Conservation (phyloP, 1,140 invertebrate species). For the Choristoneura fumiferana region DNA sequence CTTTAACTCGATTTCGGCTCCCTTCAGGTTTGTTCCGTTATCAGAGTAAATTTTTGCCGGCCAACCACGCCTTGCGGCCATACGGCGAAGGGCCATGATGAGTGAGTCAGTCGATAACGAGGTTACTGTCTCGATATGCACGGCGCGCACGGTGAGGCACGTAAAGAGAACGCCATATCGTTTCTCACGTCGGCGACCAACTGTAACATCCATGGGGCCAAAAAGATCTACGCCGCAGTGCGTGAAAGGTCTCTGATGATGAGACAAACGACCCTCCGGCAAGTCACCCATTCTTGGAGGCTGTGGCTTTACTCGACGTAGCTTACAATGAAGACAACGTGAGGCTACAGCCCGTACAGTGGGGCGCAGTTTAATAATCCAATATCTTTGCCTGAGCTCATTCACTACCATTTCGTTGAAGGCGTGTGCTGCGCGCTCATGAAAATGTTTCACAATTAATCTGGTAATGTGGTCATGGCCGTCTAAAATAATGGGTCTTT, state of each 20-base stretch:
- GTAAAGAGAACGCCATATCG: slow-evolving; percentile 57
- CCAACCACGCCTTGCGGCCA: slow-evolving; percentile 1
- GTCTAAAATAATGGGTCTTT: slow-evolving; percentile 16
- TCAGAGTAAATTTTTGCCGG: slow-evolving; percentile 36
- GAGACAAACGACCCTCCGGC: slow-evolving; percentile 25
- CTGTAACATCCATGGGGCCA: slow-evolving; percentile 35
- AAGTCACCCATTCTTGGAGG: slow-evolving; percentile 29
- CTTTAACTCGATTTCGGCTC: slow-evolving; percentile 30
- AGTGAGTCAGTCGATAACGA: slow-evolving; percentile 20
- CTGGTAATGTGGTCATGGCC: background rate
- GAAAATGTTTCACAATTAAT: slow-evolving; percentile 12
- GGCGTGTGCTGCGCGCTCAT: slow-evolving; percentile 4
- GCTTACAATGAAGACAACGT: background rate
- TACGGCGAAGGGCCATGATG: slow-evolving; percentile 26
- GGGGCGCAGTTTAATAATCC: background rate
- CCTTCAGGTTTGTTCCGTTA: slow-evolving; percentile 53
- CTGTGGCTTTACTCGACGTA: slow-evolving; percentile 3
- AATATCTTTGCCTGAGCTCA: slow-evolving; percentile 22
- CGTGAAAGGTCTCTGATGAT: slow-evolving; percentile 33
- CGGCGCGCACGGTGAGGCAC: slow-evolving; percentile 43
- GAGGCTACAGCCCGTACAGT: background rate
- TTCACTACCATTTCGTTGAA: slow-evolving; percentile 25
- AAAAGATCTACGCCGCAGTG: slow-evolving; percentile 34
- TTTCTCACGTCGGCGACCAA: slow-evolving; percentile 40
- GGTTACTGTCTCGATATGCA: slow-evolving; percentile 31